Percentiles rank a stretch among this genome's conserved stretches.
Conservation (phyloP, 2,888 invertebrate genomes). For the Ecdyonurus torrentis region DNA sequence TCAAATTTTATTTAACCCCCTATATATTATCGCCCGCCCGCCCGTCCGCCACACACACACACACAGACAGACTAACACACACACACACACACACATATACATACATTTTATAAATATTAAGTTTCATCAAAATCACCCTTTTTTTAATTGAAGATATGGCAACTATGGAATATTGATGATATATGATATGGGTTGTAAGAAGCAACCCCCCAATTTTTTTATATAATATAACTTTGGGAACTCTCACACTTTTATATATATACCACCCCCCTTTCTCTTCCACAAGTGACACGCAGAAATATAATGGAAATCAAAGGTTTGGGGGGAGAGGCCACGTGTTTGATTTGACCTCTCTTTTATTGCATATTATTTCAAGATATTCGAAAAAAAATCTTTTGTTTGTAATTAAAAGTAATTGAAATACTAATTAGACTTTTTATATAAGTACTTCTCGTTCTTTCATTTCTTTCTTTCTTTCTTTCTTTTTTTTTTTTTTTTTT, state of each 20-base stretch:
- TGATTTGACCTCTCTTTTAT: background rate
- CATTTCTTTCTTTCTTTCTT: no score
- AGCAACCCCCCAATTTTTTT: background rate
- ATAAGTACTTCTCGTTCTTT: no score
- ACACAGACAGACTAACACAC: no score
- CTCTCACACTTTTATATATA: background rate
- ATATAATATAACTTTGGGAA: no score
- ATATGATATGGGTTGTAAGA: background rate
- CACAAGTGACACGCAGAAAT: background rate
- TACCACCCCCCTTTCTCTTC: background rate
- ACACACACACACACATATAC: no score
- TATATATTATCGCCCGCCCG: no score
- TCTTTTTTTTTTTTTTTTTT: no score
- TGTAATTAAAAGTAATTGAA: background rate
- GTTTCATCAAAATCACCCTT: background rate
- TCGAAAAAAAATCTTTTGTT: background rate
- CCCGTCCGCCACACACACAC: no score
- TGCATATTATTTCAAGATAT: background rate
- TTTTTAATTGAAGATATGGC: no score
- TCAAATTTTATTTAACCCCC: no score
- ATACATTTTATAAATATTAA: background rate
- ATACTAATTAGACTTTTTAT: no score
- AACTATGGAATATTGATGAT: background rate
- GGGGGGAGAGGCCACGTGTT: background rate
- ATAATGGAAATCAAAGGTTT: background rate